phyloP scores from a whole-genome alignment of 2,888 invertebrate species.

The Torymus tubicola region DNA sequence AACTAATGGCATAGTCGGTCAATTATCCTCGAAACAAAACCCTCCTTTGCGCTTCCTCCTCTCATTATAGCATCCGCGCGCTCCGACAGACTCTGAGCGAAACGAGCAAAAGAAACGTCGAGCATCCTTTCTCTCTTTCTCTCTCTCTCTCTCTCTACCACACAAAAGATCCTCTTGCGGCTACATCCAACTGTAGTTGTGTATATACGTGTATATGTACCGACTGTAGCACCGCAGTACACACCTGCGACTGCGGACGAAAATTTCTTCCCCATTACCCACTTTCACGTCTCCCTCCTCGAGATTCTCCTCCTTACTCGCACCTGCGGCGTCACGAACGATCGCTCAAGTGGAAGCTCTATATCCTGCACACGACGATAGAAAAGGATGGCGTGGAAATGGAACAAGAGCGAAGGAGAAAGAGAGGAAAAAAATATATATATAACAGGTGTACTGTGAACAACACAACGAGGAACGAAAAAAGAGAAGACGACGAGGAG shows the following conservation, averaged over 20 bases:
- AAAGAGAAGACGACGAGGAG: not conserved
- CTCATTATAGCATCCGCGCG: no score
- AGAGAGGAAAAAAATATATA: no score
- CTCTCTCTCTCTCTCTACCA: no score
- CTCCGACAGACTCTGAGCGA: no score
- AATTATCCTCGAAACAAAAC: no score
- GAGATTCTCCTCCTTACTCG: not conserved
- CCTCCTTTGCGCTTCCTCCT: no score
- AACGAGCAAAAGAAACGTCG: no score
- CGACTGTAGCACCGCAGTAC: not conserved
- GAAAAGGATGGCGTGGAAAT: not conserved
- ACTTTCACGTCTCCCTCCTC: not conserved
- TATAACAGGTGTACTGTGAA: not conserved
- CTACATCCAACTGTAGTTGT: no score
- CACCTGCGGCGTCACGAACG: conserved; percentile 17
- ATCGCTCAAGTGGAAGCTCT: conserved; percentile 41
- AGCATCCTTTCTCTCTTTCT: no score
- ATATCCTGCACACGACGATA: not conserved
- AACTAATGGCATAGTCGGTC: no score
- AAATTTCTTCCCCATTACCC: conserved; percentile 11
- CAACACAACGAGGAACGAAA: not conserved
- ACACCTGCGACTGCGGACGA: not conserved
- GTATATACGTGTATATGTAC: no score
- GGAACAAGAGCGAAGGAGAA: not conserved
- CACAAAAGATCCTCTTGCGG: no score